Evolutionary conservation across 2,888 invertebrate genomes (phyloP).

Genomic region (Shargacucullia verbasci): DNA sequence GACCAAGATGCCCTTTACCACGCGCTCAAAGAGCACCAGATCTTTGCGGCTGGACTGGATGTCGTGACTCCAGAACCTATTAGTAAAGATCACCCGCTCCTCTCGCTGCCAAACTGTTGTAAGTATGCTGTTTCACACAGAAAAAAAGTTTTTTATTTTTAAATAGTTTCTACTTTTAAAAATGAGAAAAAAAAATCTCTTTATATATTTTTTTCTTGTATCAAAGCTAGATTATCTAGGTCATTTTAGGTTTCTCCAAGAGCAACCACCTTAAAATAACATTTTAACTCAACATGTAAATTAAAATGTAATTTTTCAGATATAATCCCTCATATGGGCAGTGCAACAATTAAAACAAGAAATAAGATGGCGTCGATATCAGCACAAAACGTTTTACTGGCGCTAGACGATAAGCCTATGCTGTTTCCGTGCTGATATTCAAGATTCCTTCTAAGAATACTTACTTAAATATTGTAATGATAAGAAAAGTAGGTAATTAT

Average conservation of each 20-base stretch:
- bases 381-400: slow-evolving; percentile 93
- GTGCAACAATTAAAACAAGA: slow-evolving; percentile 93
- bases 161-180: too few species aligned
- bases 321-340: slow-evolving; percentile 95
- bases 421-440: slow-evolving; percentile 59
- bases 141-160: too few species aligned
- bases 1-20: slow-evolving; percentile 94
- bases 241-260: too few species aligned
- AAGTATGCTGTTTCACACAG: slow-evolving; percentile 70
- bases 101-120: slow-evolving; percentile 94
- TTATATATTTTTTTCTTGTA: too few species aligned
- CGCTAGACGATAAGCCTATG: slow-evolving; percentile 90
- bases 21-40: slow-evolving; percentile 92
- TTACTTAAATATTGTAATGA: neutral
- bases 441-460: neutral
- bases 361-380: slow-evolving; percentile 93
- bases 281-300: too few species aligned
- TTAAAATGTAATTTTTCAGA: slow-evolving; percentile 90
- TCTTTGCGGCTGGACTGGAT: slow-evolving; percentile 96
- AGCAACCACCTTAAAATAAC: too few species aligned
- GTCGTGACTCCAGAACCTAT: slow-evolving; percentile 97
- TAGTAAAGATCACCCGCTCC: slow-evolving; percentile 92
- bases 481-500: neutral
- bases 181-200: too few species aligned
- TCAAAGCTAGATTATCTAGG: too few species aligned